These are phyloP conservation scores for Lepidocyrtoides sp. DNA, from an alignment of 2,888 invertebrate species.

Conservation along the genomic window DNA sequence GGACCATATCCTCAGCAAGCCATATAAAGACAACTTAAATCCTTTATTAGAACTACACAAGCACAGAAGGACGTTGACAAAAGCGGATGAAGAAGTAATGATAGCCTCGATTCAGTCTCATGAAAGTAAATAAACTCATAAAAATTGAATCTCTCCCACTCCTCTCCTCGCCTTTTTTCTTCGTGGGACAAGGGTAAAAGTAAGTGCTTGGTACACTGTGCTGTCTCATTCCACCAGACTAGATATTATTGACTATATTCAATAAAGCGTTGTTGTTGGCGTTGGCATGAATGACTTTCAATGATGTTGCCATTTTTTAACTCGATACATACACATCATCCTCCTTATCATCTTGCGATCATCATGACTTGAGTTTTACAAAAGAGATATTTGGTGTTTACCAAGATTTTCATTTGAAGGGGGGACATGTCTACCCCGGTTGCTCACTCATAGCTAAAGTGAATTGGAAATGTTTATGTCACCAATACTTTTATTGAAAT, in stretches of 20 bases:
- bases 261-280: conserved; percentile 38
- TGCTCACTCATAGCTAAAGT: neutral
- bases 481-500: neutral
- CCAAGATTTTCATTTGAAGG: conserved; percentile 46
- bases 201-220: neutral
- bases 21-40: neutral
- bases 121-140: conserved; percentile 76
- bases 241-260: conserved; percentile 60
- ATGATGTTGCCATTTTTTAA: conserved; percentile 54
- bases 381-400: conserved; percentile 62
- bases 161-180: neutral
- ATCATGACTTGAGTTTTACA: conserved; percentile 47
- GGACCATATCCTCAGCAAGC: too few species aligned
- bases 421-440: neutral
- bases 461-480: conserved; percentile 24
- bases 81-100: conserved; percentile 72
- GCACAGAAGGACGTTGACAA: conserved; percentile 47
- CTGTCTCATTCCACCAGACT: conserved; percentile 4
- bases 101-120: conserved; percentile 67
- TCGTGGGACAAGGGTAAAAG: conserved; percentile 14
- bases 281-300: conserved; percentile 42
- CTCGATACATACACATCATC: conserved; percentile 42
- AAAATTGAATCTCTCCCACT: conserved; percentile 59
- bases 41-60: neutral
- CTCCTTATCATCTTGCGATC: neutral